Percentiles rank a stretch among this genome's conserved stretches.
These are phyloP conservation scores for Chelmon rostratus DNA, from an alignment of 2,797 vertebrate species.

Conservation along the genomic window DNA sequence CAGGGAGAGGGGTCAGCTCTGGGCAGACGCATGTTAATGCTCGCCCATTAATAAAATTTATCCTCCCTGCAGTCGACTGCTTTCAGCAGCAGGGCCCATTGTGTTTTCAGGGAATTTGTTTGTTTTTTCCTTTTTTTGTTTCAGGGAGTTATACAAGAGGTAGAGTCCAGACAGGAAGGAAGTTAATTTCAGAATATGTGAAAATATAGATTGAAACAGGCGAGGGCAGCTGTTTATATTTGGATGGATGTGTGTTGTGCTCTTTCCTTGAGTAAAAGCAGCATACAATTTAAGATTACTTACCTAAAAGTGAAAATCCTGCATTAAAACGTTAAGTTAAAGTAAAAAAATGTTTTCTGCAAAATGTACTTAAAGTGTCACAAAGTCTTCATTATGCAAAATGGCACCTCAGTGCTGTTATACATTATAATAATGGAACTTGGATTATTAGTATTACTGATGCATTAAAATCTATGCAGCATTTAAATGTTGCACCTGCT, in stretches of 20 bases:
- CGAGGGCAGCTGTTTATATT: background rate
- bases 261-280: background rate
- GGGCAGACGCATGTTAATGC: conserved; percentile 93
- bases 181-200: background rate
- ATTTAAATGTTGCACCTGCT: background rate
- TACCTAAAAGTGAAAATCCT: background rate
- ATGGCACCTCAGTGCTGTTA: conserved; percentile 6
- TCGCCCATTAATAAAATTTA: conserved; percentile 95
- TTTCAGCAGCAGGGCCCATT: conserved; percentile 72
- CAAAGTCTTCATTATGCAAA: conserved; percentile 17
- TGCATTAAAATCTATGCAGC: background rate
- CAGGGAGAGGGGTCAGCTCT: conserved; percentile 93
- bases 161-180: background rate
- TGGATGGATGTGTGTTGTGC: background rate
- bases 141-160: background rate
- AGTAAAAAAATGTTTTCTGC: background rate
- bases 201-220: background rate
- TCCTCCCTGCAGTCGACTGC: conserved; percentile 86
- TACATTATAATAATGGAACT: conserved; percentile 7
- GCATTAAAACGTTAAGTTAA: conserved; percentile 5
- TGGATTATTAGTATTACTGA: conserved; percentile 15
- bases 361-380: conserved; percentile 17
- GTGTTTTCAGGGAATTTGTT: conserved; percentile 20
- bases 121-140: conserved; percentile 21
- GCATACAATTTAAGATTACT: background rate